Conservation (phyloP, 2,888 invertebrate genomes). For the Trileptium ribeirensis region DNA sequence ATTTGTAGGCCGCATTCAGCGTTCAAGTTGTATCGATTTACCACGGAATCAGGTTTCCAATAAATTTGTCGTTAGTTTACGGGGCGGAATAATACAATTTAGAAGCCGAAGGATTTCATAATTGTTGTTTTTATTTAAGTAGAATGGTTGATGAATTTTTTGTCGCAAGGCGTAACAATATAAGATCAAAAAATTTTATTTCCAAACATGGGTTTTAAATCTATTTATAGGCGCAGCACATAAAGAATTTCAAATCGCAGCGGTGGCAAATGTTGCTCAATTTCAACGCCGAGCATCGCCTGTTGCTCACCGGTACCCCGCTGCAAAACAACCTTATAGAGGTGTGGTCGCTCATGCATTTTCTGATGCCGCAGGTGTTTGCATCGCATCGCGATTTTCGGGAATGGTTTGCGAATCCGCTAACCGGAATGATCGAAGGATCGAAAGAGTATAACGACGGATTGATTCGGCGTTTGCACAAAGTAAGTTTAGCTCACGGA, state of each 20-base stretch:
- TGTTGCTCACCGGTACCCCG: constrained; percentile 86
- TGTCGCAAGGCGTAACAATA: no score
- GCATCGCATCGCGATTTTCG: constrained; percentile 88
- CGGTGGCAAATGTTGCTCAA: constrained; percentile 93
- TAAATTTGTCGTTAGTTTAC: no score
- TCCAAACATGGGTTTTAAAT: no score
- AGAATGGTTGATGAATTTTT: no score
- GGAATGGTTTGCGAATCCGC: constrained; percentile 96
- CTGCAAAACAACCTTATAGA: constrained; percentile 93
- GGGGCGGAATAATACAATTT: no score
- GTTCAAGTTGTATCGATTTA: no score
- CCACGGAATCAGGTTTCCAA: no score
- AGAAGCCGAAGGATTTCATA: no score
- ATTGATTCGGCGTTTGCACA: constrained; percentile 77
- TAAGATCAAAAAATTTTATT: no score
- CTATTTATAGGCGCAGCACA: constrained; percentile 80
- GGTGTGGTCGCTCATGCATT: constrained; percentile 95
- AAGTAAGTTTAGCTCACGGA: constrained; percentile 66
- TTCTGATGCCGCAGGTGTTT: constrained; percentile 93
- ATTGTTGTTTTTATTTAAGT: no score
- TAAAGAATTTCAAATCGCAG: constrained; percentile 98
- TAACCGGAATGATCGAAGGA: constrained; percentile 90
- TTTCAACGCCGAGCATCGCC: constrained; percentile 80
- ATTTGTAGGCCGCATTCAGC: no score
- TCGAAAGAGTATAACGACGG: constrained; percentile 81